These are phyloP conservation scores for Episyrphus balteatus DNA, from an alignment of 1,140 invertebrate genomes.

Conservation along the genomic window DNA sequence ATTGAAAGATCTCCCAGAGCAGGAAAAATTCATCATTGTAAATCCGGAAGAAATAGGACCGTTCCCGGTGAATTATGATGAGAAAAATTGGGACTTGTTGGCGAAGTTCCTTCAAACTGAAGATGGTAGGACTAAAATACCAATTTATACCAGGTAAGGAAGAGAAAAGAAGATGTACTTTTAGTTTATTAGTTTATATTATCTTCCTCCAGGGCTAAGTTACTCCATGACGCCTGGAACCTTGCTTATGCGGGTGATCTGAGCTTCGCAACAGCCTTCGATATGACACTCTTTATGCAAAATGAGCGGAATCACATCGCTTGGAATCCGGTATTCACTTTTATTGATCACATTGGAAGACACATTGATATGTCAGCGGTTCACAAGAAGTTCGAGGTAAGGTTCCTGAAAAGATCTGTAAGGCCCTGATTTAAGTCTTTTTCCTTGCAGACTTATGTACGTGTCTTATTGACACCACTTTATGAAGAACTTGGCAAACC, in stretches of 20 bases:
- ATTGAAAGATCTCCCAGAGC: slow-evolving; percentile 41
- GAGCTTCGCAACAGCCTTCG: slow-evolving; percentile 54
- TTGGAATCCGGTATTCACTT: slow-evolving; percentile 66
- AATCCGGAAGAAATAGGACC: slow-evolving; percentile 75
- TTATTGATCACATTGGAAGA: slow-evolving; percentile 64
- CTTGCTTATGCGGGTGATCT: slow-evolving; percentile 65
- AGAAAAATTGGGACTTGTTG: slow-evolving; percentile 64
- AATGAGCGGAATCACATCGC: slow-evolving; percentile 58
- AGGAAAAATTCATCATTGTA: slow-evolving; percentile 54
- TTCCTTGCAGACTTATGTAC: slow-evolving; percentile 48
- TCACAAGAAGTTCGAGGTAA: slow-evolving; percentile 56
- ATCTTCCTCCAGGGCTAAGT: slow-evolving; percentile 45
- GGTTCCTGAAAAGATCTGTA: slow-evolving; percentile 1
- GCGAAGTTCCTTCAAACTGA: slow-evolving; percentile 48
- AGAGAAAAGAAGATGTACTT: background rate
- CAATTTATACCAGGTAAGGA: slow-evolving; percentile 46
- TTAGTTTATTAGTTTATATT: background rate
- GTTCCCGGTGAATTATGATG: slow-evolving; percentile 72
- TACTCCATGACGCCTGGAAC: slow-evolving; percentile 68
- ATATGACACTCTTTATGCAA: slow-evolving; percentile 63
- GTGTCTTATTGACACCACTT: slow-evolving; percentile 49
- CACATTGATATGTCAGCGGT: slow-evolving; percentile 53
- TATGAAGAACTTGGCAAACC: slow-evolving; percentile 49
- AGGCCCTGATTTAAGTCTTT: background rate
- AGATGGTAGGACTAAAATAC: slow-evolving; percentile 44